Evolutionary conservation across 2,888 invertebrate species (phyloP), one percentile per base, ranked within the genome.

Genomic region (Phoronis australis): DNA sequence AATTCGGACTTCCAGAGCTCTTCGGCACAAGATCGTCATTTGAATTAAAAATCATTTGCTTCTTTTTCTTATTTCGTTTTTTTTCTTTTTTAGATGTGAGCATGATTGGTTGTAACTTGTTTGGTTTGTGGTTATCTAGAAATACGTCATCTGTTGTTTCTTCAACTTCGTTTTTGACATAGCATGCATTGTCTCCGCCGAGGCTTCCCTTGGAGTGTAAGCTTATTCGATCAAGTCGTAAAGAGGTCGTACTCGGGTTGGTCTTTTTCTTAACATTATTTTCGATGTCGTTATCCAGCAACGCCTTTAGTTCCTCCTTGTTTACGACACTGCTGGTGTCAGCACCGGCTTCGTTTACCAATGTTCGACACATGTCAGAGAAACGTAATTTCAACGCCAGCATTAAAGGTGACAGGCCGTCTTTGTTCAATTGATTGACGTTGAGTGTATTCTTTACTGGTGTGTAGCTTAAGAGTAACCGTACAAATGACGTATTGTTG

Each of bases 371-470:
- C 42, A 64, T 65, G 26, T 65, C 64, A 5, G 59, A 43, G 45
- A 60, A 53, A 31, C 62, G 58, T 25, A 68, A 50, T 47, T 64
- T 66, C 6, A 64, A 59, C 22, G 61, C 60, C 25, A 64, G 42
- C 20, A 64, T 61, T 1, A 66, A 45, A n/a, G 63, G 59, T 20
- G 57, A 61, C 9, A 64, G 45, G 3, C 60, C 60, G 1, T 63
- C 52, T 31, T 45, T 50, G 47, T 63, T 65, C 23, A 47, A 41
- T 20, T 57, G 1, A 50, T 65, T 61, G 2, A 65, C 47, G 42
- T 63, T 52, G 1, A 64, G 42, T 1, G 51, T 31, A 3, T 51
- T 40, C 50, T 61, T 64, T 3, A 59, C 59, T 6, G 57, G 47
- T 12, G 62, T 47, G 1, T 57, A 51, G 23, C 57, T 60, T 3